Percentiles rank a stretch among this genome's conserved stretches.
Conservation (phyloP, 92 coral and sea anemone species). For the Scolanthus callimorphus region DNA sequence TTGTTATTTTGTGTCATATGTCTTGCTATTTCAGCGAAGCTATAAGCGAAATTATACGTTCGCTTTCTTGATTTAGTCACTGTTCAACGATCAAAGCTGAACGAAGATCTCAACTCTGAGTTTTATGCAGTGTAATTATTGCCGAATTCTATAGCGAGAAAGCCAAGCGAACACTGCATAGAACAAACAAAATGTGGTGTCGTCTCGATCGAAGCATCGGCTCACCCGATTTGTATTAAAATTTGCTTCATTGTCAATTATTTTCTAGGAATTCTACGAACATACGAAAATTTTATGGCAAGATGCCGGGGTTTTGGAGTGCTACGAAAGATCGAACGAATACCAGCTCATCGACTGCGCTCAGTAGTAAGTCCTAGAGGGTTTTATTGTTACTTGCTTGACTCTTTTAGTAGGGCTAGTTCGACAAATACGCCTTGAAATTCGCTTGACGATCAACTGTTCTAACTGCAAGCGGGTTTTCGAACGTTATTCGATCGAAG, state of each 20-base stretch:
- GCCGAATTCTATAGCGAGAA: slow-evolving; percentile 53
- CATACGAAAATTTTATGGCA: slow-evolving; percentile 98
- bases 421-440: slow-evolving; percentile 66
- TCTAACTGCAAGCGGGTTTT: slow-evolving; percentile 54
- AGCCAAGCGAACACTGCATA: slow-evolving; percentile 64
- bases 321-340: slow-evolving; percentile 99
- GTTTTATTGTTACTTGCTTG: slow-evolving; percentile 64
- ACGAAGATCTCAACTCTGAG: slow-evolving; percentile 56
- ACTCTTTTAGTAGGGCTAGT: slow-evolving; percentile 61
- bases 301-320: slow-evolving; percentile 97
- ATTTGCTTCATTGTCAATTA: slow-evolving; percentile 43
- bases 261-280: slow-evolving; percentile 94
- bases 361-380: slow-evolving; percentile 99
- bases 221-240: slow-evolving; percentile 64
- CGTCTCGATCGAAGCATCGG: slow-evolving; percentile 59
- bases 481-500: slow-evolving; percentile 48
- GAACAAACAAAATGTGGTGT: slow-evolving; percentile 90
- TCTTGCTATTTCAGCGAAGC: slow-evolving; percentile 37
- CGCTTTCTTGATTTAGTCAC: slow-evolving; percentile 37
- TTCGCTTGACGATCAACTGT: slow-evolving; percentile 39
- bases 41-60: slow-evolving; percentile 28
- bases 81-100: slow-evolving; percentile 25
- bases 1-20: slow-evolving; percentile 3
- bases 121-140: slow-evolving; percentile 56
- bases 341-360: slow-evolving; percentile 99